Percentiles rank a stretch among this genome's conserved stretches.
Evolutionary conservation across 2,797 vertebrate genomes (phyloP).

Genomic region (Cryptoblepharus egeriae): DNA sequence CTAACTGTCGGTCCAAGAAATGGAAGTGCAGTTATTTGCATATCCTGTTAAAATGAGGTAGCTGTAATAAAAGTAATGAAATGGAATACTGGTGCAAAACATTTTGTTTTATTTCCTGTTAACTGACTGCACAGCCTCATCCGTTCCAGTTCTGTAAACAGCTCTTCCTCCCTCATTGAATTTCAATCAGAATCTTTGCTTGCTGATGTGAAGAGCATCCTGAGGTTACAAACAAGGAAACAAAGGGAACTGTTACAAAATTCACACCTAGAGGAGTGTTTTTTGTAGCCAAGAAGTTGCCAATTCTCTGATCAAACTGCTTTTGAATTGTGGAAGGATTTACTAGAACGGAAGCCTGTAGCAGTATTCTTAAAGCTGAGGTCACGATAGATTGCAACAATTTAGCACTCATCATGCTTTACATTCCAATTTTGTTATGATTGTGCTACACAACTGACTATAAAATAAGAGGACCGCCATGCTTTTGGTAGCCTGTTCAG

Average conservation of each 20-base stretch:
- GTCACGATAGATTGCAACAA: slow-evolving; percentile 25
- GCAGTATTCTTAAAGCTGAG: slow-evolving; percentile 24
- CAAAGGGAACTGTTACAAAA: background rate
- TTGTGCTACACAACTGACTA: background rate
- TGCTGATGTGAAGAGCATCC: slow-evolving; percentile 38
- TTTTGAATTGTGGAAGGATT: background rate
- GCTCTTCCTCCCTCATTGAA: slow-evolving; percentile 17
- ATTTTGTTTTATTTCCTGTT: slow-evolving; percentile 16
- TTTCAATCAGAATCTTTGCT: slow-evolving; percentile 23
- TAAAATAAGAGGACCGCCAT: background rate
- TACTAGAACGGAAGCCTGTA: background rate
- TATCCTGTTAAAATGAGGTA: slow-evolving; percentile 24
- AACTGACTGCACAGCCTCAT: slow-evolving; percentile 32
- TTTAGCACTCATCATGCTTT: background rate
- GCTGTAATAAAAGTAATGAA: slow-evolving; percentile 19
- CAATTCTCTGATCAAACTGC: slow-evolving; percentile 14
- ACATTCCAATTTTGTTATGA: background rate
- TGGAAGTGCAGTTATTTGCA: slow-evolving; percentile 7
- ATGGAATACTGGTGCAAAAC: slow-evolving; percentile 39
- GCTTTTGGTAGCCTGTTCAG: background rate
- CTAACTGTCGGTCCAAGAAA: slow-evolving; percentile 24
- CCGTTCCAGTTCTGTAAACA: slow-evolving; percentile 31
- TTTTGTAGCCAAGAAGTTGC: background rate
- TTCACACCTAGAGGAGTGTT: slow-evolving; percentile 28
- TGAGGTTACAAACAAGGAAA: slow-evolving; percentile 24